Conservation (phyloP, 2,888 invertebrate species). For the Spisula solida region DNA sequence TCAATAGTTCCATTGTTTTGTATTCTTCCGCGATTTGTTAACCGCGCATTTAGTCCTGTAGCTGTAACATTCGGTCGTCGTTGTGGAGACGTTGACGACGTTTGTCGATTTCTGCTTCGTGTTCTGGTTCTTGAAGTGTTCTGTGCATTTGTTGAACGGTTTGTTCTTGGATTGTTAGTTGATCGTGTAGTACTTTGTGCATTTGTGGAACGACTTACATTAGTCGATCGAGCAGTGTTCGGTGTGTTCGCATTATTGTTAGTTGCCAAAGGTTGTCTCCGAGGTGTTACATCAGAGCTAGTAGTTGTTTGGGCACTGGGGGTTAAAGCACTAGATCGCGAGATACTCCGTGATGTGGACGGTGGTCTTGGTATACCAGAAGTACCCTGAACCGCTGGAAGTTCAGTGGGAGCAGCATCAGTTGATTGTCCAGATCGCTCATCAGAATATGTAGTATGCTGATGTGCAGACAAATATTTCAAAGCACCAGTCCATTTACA, state of each 20-base stretch:
- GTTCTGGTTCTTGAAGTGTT: conserved; percentile 50
- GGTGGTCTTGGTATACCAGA: conserved; percentile 44
- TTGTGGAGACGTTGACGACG: conserved; percentile 52
- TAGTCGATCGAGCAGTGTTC: not conserved
- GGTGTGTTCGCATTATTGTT: conserved; percentile 32
- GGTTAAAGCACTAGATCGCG: conserved; percentile 20
- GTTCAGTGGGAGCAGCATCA: conserved; percentile 34
- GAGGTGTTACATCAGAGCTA: not conserved
- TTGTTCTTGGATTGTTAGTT: conserved; percentile 16
- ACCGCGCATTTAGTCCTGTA: conserved; percentile 54
- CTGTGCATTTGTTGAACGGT: conserved; percentile 37
- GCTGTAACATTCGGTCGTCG: conserved; percentile 55
- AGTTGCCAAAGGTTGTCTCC: conserved; percentile 26
- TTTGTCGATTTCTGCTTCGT: conserved; percentile 49
- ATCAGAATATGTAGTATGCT: conserved; percentile 34
- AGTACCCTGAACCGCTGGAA: conserved; percentile 50
- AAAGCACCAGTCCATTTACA: conserved; percentile 82
- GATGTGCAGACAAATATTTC: conserved; percentile 58
- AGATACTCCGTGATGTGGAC: conserved; percentile 37
- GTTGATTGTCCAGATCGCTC: not conserved
- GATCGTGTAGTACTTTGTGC: conserved; percentile 21
- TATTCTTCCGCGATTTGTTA: conserved; percentile 66
- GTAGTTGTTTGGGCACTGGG: not conserved
- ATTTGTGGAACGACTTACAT: conserved; percentile 4
- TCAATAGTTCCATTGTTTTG: conserved; percentile 53